Base-by-base conservation (phyloP, 2,888 invertebrate species). In the Leucania comma region DNA sequence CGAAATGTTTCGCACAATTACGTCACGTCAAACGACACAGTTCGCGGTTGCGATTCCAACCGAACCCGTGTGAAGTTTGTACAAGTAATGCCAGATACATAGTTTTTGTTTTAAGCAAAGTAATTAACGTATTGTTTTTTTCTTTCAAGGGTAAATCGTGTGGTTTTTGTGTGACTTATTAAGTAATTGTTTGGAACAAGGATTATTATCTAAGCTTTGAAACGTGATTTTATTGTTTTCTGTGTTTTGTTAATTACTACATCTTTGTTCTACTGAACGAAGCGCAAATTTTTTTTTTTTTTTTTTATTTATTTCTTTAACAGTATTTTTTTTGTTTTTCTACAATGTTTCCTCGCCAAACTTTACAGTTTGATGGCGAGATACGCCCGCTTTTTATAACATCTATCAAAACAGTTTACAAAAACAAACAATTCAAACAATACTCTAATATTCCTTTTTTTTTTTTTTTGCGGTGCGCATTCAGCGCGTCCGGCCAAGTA, bases 51-150 rank as follows among this genome's bases (percentile, higher is more conserved):
- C 71, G 60, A 65, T 75, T 85, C 78, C 59, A 24, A 17, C 56
- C 72, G 73, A 75, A 78, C 80, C 76, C 81, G 84, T 86, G 87
- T 75, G 86, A 86, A 86, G 76, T 46, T 63, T 72, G 61, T 68
- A 68, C 53, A 68, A 62, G 72, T 51, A 64, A 72, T 61, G 26
- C 63, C 57, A 56, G 57, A 60, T 71, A 83, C 70, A 50, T 17
- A 20, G 65, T 81, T 81, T 74, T 81, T 68, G 64, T 83, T 68
- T 83, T 58, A 54, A 68, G 58, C 68, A 80, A 65, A 77, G 56
- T 74, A 74, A 79, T 72, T 78, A 78, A 58, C 24, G 73, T 68
- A 75, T 84, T 85, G 79, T 84, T 77, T 78, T 66, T 35, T 54
- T 58, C 62, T 62, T 85, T 79, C 84, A 85, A 85, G 84, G 86